Percentiles rank a stretch among this genome's conserved stretches.
Evolutionary conservation across 2,797 vertebrate genomes (phyloP).

Genomic region (Halcyon smyrnensis): DNA sequence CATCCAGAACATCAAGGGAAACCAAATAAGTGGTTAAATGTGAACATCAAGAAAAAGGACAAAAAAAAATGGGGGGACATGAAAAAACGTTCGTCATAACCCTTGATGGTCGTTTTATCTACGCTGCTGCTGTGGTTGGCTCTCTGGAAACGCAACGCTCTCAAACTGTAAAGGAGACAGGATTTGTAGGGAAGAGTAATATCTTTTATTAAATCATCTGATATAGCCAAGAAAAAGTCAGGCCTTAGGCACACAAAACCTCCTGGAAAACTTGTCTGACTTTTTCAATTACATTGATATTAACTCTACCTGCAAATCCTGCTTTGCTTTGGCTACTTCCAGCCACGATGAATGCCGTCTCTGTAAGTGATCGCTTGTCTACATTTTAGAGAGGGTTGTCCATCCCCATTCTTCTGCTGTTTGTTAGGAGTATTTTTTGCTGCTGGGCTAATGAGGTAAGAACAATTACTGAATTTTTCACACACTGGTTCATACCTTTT

Average conservation of each 20-base stretch:
- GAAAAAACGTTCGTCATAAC: slow-evolving; percentile 34
- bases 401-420: not conserved
- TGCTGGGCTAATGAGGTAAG: not conserved
- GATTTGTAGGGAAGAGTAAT: slow-evolving; percentile 46
- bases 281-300: slow-evolving; percentile 25
- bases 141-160: slow-evolving; percentile 39
- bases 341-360: not conserved
- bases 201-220: slow-evolving; percentile 57
- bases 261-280: slow-evolving; percentile 22
- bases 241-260: slow-evolving; percentile 45
- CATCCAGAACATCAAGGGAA: slow-evolving; percentile 50
- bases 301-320: not conserved
- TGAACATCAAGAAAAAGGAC: slow-evolving; percentile 49
- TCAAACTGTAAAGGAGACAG: slow-evolving; percentile 52
- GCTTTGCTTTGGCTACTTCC: not conserved
- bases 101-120: slow-evolving; percentile 55
- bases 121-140: not conserved
- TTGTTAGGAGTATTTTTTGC: not conserved
- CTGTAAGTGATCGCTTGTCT: not conserved
- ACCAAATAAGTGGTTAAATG: slow-evolving; percentile 48
- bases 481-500: not conserved
- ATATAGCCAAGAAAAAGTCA: slow-evolving; percentile 27
- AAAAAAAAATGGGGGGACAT: not conserved
- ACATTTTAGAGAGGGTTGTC: not conserved
- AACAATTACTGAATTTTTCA: not conserved